Conservation (phyloP, 1,140 invertebrate species). For the Dermatophagoides farinae region DNA sequence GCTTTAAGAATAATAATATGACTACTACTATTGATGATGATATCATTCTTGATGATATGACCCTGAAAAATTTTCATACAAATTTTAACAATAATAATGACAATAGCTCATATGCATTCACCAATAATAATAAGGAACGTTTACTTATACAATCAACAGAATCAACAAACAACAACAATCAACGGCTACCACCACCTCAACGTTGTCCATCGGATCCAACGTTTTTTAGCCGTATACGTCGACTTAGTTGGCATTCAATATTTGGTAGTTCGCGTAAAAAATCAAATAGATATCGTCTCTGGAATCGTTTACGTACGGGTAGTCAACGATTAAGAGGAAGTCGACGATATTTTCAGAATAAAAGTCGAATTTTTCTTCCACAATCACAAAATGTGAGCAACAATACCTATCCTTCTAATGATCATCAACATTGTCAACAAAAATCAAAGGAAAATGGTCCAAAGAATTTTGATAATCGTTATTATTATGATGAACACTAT, state of each 20-base stretch:
- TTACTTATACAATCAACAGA: neutral
- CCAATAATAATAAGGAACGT: neutral
- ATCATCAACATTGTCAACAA: no score
- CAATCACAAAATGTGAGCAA: no score
- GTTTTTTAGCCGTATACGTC: neutral
- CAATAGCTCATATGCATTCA: neutral
- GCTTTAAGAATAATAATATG: neutral
- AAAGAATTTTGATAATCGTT: neutral
- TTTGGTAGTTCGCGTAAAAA: neutral
- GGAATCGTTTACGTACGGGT: neutral
- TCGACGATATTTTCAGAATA: neutral
- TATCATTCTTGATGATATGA: conserved; percentile 1
- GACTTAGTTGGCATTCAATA: neutral
- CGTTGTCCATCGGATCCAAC: neutral
- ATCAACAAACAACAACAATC: neutral
- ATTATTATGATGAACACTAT: neutral
- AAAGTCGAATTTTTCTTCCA: neutral
- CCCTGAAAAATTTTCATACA: neutral
- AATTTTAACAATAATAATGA: neutral
- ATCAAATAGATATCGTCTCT: neutral
- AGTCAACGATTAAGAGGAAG: neutral
- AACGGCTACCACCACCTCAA: neutral
- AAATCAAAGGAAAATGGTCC: no score
- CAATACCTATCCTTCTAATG: no score
- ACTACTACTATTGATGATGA: neutral